Base-by-base conservation (phyloP, 2,797 vertebrate genomes). In the Okamejei kenojei region DNA sequence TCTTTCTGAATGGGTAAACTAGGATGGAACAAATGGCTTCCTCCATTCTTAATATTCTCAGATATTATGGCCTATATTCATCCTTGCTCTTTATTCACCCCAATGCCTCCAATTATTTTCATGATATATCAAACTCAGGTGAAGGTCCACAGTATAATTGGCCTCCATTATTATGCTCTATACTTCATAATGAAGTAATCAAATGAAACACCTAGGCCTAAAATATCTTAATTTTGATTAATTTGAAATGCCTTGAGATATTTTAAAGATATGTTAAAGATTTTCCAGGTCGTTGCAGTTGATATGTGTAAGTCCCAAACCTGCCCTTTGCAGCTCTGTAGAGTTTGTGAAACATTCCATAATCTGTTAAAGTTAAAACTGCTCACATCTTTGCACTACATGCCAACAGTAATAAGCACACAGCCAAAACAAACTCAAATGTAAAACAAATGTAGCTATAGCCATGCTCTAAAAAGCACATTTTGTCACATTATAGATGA, bases 401-500 rank as follows among this genome's bases (percentile, higher is more conserved):
- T 88, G 63, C 17, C n/a, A 68, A 88, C 35, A 68, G 13, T 68
- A 88, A 54, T 76, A 76, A 91, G 29, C 32, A 92, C 29, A 76
- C 65, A 58, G 71, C 38, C 90, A 92, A 38, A 76, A 71, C 29
- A 17, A 45, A 76, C 74, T 58, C 29, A 15, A 92, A 58, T 15
- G 38, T 17, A 74, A 92, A 54, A 76, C 26, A n/a, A 91, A 76
- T 19, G n/a, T 26, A 5, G n/a, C 13, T 76, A 17, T 92, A 73
- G 45, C 15, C 90, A 92, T 92, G 90, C 90, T 88, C 65, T 88
- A 23, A 29, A 73, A 91, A 92, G 38, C 38, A 92, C 90, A 76
- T 74, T 76, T 54, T 76, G 76, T 76, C 38, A 74, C 90, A 92
- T 54, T 92, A 54, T 76, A 76, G 54, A 92, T 76, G 45, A 38